phyloP scores from a whole-genome alignment of 2,888 invertebrate species.

The Phyllotreta striolata region DNA sequence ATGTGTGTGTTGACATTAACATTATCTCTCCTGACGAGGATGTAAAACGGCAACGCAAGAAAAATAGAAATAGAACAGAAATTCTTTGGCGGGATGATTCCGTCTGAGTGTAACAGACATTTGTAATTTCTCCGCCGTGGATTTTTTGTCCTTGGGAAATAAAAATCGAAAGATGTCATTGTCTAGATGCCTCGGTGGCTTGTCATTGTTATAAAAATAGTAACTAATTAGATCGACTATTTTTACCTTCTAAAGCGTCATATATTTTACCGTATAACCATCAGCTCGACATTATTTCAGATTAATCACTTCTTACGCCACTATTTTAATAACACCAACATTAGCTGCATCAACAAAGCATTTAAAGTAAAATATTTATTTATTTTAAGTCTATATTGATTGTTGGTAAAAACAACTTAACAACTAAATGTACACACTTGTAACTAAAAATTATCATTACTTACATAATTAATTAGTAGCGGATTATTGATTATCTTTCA shows the following conservation, averaged over 20 bases:
- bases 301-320: too few species aligned
- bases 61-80: constrained; percentile 36
- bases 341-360: too few species aligned
- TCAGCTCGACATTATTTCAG: too few species aligned
- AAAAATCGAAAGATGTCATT: constrained; percentile 28
- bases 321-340: too few species aligned
- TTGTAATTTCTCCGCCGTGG: constrained; percentile 37
- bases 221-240: constrained; percentile 24
- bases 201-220: constrained; percentile 31
- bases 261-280: constrained; percentile 7
- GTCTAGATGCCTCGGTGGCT: constrained; percentile 24
- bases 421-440: too few species aligned
- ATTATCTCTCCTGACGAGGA: constrained; percentile 37
- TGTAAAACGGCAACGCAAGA: constrained; percentile 35
- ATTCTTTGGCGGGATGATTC: constrained; percentile 40
- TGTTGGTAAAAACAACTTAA: too few species aligned
- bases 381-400: too few species aligned
- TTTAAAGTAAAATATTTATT: too few species aligned
- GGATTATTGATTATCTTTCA: too few species aligned
- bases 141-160: constrained; percentile 29
- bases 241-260: constrained; percentile 17
- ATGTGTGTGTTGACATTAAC: constrained; percentile 42
- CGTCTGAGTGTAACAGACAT: constrained; percentile 39
- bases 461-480: too few species aligned
- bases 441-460: too few species aligned